These are phyloP conservation scores for Microctenopoma stevenorrisi DNA, from an alignment of 2,797 vertebrate species.

Conservation along the genomic window DNA sequence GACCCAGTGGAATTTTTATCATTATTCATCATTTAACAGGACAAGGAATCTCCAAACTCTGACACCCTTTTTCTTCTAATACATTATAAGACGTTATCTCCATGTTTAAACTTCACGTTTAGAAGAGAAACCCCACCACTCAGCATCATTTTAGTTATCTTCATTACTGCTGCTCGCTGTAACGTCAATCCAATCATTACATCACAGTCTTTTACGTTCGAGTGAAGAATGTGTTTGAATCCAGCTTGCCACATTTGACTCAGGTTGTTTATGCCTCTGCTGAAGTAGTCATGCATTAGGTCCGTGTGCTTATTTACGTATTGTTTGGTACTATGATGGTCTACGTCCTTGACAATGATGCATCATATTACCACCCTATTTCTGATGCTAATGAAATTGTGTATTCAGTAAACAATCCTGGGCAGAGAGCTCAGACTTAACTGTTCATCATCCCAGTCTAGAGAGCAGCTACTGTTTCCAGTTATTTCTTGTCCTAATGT, in stretches of 20 bases:
- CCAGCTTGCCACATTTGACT: neutral
- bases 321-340: constrained; percentile 19
- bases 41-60: constrained; percentile 4
- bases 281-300: constrained; percentile 11
- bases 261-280: constrained; percentile 14
- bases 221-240: constrained; percentile 25
- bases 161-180: neutral
- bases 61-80: neutral
- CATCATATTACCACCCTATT: constrained; percentile 56
- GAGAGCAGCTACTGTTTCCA: constrained; percentile 43
- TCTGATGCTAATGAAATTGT: constrained; percentile 53
- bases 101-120: neutral
- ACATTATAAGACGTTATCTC: neutral
- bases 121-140: constrained; percentile 6
- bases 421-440: constrained; percentile 62
- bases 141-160: neutral
- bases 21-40: constrained; percentile 19
- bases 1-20: constrained; percentile 37
- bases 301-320: constrained; percentile 18
- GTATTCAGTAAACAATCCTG: constrained; percentile 54
- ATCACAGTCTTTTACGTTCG: neutral
- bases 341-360: constrained; percentile 46
- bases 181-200: neutral
- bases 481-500: constrained; percentile 27
- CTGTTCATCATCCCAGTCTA: constrained; percentile 47